A percentile compares a stretch with the other conserved stretches of the same genome.
These are phyloP conservation scores for Dioctria linearis DNA, from an alignment of 2,888 invertebrate species.

Conservation along the genomic window DNA sequence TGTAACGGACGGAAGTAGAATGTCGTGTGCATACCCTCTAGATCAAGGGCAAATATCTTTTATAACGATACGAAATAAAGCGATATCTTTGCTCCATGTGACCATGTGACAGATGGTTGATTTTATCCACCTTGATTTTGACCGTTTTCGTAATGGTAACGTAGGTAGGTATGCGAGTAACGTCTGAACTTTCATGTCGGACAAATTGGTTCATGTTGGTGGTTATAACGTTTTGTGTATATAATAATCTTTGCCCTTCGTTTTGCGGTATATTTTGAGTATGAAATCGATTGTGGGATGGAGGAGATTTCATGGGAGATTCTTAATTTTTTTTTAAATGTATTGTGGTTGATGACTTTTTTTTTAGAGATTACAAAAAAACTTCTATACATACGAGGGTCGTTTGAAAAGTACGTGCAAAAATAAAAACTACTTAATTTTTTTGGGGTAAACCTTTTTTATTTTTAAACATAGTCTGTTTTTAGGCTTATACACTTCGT, in stretches of 20 bases:
- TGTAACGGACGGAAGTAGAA: conserved; percentile 32
- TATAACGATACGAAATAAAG: background rate
- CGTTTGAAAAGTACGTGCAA: no score
- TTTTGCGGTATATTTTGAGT: no score
- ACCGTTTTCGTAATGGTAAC: background rate
- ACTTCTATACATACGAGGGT: no score
- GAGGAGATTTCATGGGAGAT: no score
- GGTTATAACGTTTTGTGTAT: background rate
- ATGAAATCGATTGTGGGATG: no score
- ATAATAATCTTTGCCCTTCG: background rate
- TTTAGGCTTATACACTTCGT: no score
- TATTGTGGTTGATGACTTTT: no score
- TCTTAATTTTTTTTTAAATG: no score
- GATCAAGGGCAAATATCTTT: background rate
- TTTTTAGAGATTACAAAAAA: no score
- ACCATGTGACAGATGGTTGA: conserved; percentile 29
- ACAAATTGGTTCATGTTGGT: conserved; percentile 30
- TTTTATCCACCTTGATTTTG: conserved; percentile 32
- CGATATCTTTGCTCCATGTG: background rate
- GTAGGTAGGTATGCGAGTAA: background rate
- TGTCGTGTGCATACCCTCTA: background rate
- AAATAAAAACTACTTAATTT: no score
- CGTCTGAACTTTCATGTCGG: conserved; percentile 35
- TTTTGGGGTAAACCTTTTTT: no score
- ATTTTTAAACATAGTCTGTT: no score